Evolutionary conservation across 2,888 invertebrate species (phyloP).

Genomic region (Pseudococcus jackbeardsleyi): DNA sequence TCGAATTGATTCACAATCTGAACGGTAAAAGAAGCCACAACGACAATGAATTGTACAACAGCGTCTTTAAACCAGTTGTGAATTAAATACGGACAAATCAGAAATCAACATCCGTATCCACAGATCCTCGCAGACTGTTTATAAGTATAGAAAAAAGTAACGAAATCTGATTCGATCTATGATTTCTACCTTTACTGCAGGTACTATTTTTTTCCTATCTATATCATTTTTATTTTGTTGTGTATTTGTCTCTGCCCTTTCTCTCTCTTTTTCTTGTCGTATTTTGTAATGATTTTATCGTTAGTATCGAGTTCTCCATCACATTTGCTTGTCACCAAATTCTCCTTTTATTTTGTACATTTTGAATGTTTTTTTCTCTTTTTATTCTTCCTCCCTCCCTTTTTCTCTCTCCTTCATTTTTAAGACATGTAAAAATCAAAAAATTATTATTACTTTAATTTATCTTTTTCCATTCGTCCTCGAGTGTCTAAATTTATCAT

Average conservation of each 20-base stretch:
- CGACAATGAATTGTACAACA: background rate
- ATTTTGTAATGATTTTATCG: constrained; percentile 30
- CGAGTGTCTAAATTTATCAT: background rate
- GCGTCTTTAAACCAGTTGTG: constrained; percentile 8
- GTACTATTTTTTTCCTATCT: constrained; percentile 8
- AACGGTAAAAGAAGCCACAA: background rate
- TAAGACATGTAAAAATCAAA: constrained; percentile 50
- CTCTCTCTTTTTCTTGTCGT: constrained; percentile 34
- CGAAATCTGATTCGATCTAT: too few relatives aligned
- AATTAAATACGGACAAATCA: background rate
- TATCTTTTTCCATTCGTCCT: constrained; percentile 17
- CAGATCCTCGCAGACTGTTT: constrained; percentile 38
- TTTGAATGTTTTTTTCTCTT: background rate
- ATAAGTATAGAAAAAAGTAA: background rate
- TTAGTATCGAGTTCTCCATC: constrained; percentile 39
- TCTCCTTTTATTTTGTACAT: constrained; percentile 29
- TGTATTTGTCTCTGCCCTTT: constrained; percentile 13
- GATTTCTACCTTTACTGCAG: too few relatives aligned
- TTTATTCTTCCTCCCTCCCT: background rate
- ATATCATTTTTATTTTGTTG: constrained; percentile 44
- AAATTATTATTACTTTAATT: constrained; percentile 45
- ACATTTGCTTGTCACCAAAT: constrained; percentile 46
- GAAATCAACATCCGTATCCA: background rate
- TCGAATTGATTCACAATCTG: constrained; percentile 25
- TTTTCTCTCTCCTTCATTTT: constrained; percentile 27